Conservation (phyloP, 2,888 invertebrate genomes). For the Scaeva pyrastri region DNA sequence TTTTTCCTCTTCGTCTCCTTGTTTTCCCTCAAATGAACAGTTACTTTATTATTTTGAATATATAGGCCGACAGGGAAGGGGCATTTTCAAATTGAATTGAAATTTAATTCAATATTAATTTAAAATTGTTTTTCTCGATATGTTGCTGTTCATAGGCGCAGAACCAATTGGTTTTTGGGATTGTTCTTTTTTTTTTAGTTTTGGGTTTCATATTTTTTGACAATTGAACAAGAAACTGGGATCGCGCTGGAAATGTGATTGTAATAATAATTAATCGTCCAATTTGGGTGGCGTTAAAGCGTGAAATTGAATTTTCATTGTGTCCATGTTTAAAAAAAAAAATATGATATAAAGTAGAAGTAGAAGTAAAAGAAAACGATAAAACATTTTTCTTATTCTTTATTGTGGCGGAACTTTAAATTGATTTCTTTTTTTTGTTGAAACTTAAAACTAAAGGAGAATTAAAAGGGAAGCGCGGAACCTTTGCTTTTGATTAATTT, state of each 20-base stretch:
- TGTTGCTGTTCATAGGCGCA: constrained; percentile 64
- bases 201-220: constrained; percentile 43
- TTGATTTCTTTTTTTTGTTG: no score
- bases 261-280: constrained; percentile 72
- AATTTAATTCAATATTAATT: constrained; percentile 73
- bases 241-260: constrained; percentile 49
- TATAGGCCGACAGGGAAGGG: constrained; percentile 13
- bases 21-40: background rate
- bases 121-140: constrained; percentile 43
- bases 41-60: background rate
- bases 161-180: constrained; percentile 56
- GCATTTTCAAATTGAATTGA: constrained; percentile 40
- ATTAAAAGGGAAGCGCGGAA: no score
- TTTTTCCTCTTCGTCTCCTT: background rate
- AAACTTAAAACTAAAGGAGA: no score
- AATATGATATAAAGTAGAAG: no score
- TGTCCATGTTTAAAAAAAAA: no score
- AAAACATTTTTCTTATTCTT: no score
- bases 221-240: constrained; percentile 47
- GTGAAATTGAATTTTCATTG: constrained; percentile 73
- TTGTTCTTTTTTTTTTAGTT: constrained; percentile 5
- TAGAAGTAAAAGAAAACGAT: no score
- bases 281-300: constrained; percentile 74
- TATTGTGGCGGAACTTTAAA: no score
- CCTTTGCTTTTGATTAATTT: no score